phyloP scores from a whole-genome alignment of 2,888 invertebrate genomes.

The Pristionchus exspectatus region DNA sequence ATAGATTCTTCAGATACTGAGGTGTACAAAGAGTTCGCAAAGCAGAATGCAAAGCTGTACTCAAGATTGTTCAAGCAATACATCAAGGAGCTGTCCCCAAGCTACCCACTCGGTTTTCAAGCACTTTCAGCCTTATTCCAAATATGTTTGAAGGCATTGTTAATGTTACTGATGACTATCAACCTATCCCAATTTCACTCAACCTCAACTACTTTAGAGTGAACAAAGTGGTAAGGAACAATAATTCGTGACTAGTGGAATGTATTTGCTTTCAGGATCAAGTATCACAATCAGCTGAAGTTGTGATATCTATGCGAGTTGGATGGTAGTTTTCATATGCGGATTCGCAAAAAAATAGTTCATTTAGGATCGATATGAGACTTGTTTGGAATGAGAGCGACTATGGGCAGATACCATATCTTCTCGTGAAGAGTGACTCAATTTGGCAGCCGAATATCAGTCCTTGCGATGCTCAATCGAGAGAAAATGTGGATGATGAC shows the following conservation, averaged over 20 bases:
- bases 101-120: background rate
- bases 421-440: background rate
- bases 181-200: background rate
- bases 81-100: background rate
- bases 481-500: background rate
- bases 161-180: background rate
- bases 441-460: conserved; percentile 11
- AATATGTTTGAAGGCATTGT: background rate
- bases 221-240: background rate
- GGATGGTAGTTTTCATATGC: background rate
- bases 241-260: background rate
- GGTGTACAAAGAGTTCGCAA: background rate
- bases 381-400: background rate
- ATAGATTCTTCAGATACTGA: background rate
- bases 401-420: background rate
- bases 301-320: background rate
- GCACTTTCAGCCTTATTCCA: background rate
- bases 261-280: background rate
- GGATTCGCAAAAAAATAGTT: background rate
- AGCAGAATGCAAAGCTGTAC: background rate
- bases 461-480: conserved; percentile 6
- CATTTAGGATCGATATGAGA: conserved; percentile 4
- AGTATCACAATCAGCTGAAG: conserved; percentile 1
- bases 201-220: background rate
- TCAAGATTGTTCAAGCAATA: background rate